phyloP scores from a whole-genome alignment of 2,888 invertebrate genomes.

The Epirrita christyi region DNA sequence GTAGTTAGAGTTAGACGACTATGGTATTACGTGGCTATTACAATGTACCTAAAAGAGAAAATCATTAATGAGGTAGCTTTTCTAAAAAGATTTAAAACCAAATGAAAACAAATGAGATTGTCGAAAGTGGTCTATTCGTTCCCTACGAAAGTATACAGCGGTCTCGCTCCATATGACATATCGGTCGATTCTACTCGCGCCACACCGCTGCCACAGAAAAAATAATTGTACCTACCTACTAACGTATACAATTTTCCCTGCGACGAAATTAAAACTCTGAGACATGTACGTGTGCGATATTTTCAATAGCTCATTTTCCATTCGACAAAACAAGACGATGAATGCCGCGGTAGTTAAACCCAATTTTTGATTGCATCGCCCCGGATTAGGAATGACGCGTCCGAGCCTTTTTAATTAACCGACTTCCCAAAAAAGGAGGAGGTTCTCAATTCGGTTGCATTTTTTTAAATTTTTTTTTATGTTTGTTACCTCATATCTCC shows the following conservation, averaged over 20 bases:
- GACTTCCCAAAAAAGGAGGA: too few relatives aligned
- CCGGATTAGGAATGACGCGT: background rate
- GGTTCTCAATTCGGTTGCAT: too few relatives aligned
- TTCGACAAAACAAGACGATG: background rate
- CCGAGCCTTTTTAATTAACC: background rate
- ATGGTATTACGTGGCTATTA: background rate
- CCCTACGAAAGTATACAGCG: constrained; percentile 72
- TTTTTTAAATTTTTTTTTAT: too few relatives aligned
- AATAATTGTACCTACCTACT: constrained; percentile 3
- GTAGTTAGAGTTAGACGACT: too few relatives aligned
- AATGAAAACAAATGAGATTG: constrained; percentile 41
- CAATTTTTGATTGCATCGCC: background rate
- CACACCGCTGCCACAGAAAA: constrained; percentile 8
- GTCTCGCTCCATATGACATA: constrained; percentile 81
- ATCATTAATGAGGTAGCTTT: constrained; percentile 18
- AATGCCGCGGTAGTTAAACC: background rate
- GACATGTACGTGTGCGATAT: background rate
- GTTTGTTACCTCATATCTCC: too few relatives aligned
- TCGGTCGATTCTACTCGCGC: constrained; percentile 61
- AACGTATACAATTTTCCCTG: constrained; percentile 27
- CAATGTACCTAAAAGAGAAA: constrained; percentile 10
- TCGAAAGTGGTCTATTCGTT: constrained; percentile 69
- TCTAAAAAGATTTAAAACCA: constrained; percentile 28
- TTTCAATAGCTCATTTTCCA: background rate
- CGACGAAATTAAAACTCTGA: background rate